Percentiles rank a stretch among this genome's conserved stretches.
Conservation (phyloP, 2,888 invertebrate species). For the Osmoderma eremita region DNA sequence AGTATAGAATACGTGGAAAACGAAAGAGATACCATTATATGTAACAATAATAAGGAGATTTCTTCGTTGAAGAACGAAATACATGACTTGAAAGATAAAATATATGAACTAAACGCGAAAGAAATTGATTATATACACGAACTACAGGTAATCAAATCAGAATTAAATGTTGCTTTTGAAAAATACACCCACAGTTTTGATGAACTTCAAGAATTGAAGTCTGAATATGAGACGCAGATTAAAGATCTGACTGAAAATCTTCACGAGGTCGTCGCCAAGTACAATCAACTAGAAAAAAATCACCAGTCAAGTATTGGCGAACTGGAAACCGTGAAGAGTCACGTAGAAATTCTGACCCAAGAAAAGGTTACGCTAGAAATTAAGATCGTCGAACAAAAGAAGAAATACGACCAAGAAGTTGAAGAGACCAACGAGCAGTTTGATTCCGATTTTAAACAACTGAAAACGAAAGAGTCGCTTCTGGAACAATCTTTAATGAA, state of each 20-base stretch:
- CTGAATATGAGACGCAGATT: constrained; percentile 46
- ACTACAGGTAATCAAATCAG: constrained; percentile 44
- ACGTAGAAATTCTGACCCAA: constrained; percentile 36
- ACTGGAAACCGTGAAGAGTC: constrained; percentile 28
- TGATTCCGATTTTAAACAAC: constrained; percentile 33
- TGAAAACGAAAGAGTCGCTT: constrained; percentile 31
- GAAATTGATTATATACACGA: constrained; percentile 45
- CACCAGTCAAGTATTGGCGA: constrained; percentile 32
- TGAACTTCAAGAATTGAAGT: constrained; percentile 45
- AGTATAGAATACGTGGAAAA: constrained; percentile 44
- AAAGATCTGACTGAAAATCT: constrained; percentile 48
- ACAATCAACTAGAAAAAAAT: constrained; percentile 44
- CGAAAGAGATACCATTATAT: constrained; percentile 29
- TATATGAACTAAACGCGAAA: constrained; percentile 39
- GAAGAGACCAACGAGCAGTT: constrained; percentile 41
- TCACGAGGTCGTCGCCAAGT: constrained; percentile 47
- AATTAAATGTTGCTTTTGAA: constrained; percentile 43
- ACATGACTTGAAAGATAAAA: constrained; percentile 38
- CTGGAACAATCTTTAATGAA: constrained; percentile 41
- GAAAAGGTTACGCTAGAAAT: constrained; percentile 42
- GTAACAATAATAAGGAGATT: constrained; percentile 41
- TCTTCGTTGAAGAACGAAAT: constrained; percentile 44
- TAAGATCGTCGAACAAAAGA: constrained; percentile 42
- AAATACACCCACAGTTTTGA: constrained; percentile 48
- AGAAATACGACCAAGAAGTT: constrained; percentile 43